Evolutionary conservation across 2,888 invertebrate species (phyloP).

Genomic region (Allacma fusca): DNA sequence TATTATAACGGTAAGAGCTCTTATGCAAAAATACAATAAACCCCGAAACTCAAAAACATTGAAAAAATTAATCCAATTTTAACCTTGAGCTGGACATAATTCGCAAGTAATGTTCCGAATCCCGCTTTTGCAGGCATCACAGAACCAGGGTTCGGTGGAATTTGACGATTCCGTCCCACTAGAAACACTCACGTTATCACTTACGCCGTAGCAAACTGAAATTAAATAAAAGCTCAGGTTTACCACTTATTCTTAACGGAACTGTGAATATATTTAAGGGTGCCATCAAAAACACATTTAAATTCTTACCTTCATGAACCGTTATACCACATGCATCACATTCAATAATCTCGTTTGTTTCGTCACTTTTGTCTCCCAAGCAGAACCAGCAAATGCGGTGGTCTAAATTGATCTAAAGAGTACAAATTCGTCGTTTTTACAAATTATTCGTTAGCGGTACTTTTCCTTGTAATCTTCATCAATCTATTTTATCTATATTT

Average conservation of each 20-base stretch:
- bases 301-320: conserved; percentile 84
- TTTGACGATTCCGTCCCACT: conserved; percentile 89
- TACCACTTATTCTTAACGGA: conserved; percentile 3
- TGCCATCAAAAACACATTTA: neutral
- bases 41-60: too few species aligned
- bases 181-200: conserved; percentile 87
- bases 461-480: too few species aligned
- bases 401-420: conserved; percentile 33
- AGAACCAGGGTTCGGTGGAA: conserved; percentile 99
- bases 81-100: conserved; percentile 88
- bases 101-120: conserved; percentile 89
- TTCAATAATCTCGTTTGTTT: conserved; percentile 94
- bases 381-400: conserved; percentile 90
- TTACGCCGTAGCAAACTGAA: conserved; percentile 89
- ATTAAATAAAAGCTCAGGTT: conserved; percentile 35
- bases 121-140: conserved; percentile 95
- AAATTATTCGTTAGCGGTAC: too few species aligned
- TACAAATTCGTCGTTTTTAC: neutral
- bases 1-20: too few species aligned
- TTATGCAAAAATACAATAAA: conserved; percentile 7
- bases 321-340: conserved; percentile 96
- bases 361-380: conserved; percentile 89
- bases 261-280: neutral
- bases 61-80: too few species aligned
- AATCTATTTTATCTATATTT: too few species aligned